Conservation (phyloP, 2,888 invertebrate species). For the Malacosoma neustria region DNA sequence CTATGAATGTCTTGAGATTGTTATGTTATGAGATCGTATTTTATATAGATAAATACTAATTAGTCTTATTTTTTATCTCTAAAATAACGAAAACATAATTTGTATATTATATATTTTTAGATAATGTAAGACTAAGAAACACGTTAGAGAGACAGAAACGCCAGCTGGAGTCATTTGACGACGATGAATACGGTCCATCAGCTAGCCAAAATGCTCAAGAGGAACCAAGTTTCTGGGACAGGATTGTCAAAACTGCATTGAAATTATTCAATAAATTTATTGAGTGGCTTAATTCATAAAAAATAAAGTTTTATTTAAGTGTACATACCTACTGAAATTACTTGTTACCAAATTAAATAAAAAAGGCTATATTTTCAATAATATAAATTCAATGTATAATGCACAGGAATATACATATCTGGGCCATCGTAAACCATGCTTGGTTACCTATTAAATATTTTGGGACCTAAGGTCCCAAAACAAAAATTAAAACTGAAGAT, state of each 20-base stretch:
- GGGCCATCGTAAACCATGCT: too few species aligned
- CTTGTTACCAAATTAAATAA: too few species aligned
- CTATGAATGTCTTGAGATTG: constrained; percentile 3
- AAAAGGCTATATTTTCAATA: too few species aligned
- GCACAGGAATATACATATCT: too few species aligned
- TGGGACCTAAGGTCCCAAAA: too few species aligned
- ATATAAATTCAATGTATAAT: too few species aligned
- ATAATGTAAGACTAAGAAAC: constrained; percentile 16
- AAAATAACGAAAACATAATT: too few species aligned
- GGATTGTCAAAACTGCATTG: constrained; percentile 55
- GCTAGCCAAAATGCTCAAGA: constrained; percentile 40
- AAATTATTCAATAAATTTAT: constrained; percentile 57
- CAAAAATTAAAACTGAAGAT: too few species aligned
- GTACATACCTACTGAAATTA: too few species aligned
- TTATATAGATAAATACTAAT: neutral
- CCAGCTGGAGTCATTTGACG: constrained; percentile 52
- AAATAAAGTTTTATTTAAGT: too few species aligned
- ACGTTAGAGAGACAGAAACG: constrained; percentile 30
- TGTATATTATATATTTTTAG: too few species aligned
- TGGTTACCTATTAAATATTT: too few species aligned
- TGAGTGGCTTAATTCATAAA: constrained; percentile 59
- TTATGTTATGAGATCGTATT: neutral
- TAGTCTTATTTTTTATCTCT: constrained; percentile 25
- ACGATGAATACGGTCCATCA: constrained; percentile 37
- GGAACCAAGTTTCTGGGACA: constrained; percentile 60